Evolutionary conservation across 92 coral and sea anemone genomes (phyloP).

Genomic region (Paramuricea clavata): DNA sequence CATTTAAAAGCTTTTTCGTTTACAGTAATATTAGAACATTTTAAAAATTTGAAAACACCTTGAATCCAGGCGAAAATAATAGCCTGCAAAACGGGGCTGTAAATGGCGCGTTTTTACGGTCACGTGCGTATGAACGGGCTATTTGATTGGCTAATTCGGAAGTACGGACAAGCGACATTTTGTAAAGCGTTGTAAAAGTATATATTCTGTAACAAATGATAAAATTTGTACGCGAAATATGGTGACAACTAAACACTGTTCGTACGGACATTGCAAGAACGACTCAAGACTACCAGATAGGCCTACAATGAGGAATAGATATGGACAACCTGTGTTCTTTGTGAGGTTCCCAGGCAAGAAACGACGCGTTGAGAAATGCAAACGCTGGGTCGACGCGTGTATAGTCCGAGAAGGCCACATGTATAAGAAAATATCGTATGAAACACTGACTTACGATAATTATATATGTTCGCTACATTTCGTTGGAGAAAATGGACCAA

Average conservation of each 20-base stretch:
- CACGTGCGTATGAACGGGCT: conserved; percentile 18
- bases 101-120: not conserved
- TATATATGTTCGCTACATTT: conserved; percentile 72
- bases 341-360: conserved; percentile 65
- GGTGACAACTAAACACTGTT: conserved; percentile 63
- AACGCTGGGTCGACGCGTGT: conserved; percentile 61
- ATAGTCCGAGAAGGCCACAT: conserved; percentile 46
- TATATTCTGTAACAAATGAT: not conserved
- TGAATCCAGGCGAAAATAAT: not conserved
- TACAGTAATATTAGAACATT: too few species aligned
- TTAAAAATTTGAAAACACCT: not conserved
- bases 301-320: conserved; percentile 57
- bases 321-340: conserved; percentile 61
- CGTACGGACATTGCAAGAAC: conserved; percentile 63
- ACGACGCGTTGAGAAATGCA: conserved; percentile 44
- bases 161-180: conserved; percentile 67
- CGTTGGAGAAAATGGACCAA: conserved; percentile 71
- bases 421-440: conserved; percentile 58
- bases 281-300: conserved; percentile 65
- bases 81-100: not conserved
- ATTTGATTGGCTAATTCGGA: conserved; percentile 46
- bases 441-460: conserved; percentile 66
- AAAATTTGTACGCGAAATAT: conserved; percentile 15
- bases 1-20: too few species aligned
- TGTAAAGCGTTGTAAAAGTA: too few species aligned